Conservation (phyloP, 2,888 invertebrate species). For the Leptogaster cylindrica region DNA sequence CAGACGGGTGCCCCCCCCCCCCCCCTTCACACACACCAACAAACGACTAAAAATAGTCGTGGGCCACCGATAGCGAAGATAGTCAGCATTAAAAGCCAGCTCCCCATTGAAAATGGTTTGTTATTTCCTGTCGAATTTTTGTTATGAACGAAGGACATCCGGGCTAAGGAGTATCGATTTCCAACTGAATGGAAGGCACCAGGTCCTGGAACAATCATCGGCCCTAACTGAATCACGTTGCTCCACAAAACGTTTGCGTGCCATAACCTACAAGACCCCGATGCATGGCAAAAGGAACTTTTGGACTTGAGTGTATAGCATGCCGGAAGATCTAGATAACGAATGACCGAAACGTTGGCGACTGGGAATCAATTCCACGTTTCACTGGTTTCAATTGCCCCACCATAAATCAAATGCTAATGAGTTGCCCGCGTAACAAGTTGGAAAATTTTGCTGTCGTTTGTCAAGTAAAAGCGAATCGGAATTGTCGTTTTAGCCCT, state of each 20-base stretch:
- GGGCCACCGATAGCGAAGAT: slow-evolving; percentile 16
- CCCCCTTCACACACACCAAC: too few species aligned
- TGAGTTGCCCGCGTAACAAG: slow-evolving; percentile 42
- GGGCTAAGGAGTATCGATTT: slow-evolving; percentile 34
- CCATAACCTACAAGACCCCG: not conserved
- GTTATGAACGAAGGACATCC: slow-evolving; percentile 27
- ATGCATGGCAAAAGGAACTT: not conserved
- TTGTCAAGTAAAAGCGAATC: slow-evolving; percentile 40
- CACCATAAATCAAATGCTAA: slow-evolving; percentile 44
- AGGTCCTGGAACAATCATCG: not conserved
- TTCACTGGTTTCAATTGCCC: slow-evolving; percentile 44
- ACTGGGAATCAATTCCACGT: slow-evolving; percentile 44
- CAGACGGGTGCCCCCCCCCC: too few species aligned
- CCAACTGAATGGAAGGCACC: slow-evolving; percentile 19
- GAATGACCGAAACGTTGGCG: slow-evolving; percentile 45
- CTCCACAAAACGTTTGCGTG: slow-evolving; percentile 23
- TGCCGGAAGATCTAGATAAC: slow-evolving; percentile 44
- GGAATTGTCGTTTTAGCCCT: slow-evolving; percentile 39
- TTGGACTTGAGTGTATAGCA: slow-evolving; percentile 26
- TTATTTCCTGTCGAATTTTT: slow-evolving; percentile 34
- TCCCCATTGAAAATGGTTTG: slow-evolving; percentile 31
- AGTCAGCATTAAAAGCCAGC: slow-evolving; percentile 19
- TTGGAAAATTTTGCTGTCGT: slow-evolving; percentile 36
- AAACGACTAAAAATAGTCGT: slow-evolving; percentile 18
- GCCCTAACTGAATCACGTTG: not conserved